A percentile compares a stretch with the other conserved stretches of the same genome.
phyloP scores from a whole-genome alignment of 2,113 vertebrate species.

The Parotia lawesii region DNA sequence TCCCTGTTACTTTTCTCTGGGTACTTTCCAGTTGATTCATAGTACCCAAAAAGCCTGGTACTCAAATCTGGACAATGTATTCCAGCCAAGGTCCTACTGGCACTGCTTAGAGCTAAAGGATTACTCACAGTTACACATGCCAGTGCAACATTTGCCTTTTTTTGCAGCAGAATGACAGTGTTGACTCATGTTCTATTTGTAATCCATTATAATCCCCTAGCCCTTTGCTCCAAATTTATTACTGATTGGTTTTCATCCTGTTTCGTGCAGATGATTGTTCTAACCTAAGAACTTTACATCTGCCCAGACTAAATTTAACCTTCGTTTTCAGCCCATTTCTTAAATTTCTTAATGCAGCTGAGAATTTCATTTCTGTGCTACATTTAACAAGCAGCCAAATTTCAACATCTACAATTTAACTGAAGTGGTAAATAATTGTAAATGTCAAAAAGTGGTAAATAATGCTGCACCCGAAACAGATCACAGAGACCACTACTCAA shows the following conservation, averaged over 20 bases:
- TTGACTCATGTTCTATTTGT: slow-evolving; percentile 39
- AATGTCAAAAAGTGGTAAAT: not conserved
- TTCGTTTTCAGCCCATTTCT: not conserved
- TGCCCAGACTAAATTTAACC: not conserved
- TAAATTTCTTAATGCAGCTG: not conserved
- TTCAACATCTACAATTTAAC: not conserved
- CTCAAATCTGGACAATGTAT: not conserved
- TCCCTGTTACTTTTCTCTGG: not conserved
- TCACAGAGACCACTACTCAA: not conserved
- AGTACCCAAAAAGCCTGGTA: not conserved
- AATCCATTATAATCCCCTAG: not conserved
- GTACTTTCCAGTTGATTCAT: not conserved
- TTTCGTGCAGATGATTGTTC: not conserved
- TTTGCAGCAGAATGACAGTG: not conserved
- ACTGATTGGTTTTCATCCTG: not conserved
- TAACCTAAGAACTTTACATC: not conserved
- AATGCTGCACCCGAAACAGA: not conserved
- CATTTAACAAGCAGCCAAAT: not conserved
- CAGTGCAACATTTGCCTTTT: slow-evolving; percentile 1
- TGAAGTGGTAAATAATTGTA: not conserved
- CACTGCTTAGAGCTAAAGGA: not conserved
- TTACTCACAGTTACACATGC: not conserved
- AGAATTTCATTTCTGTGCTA: not conserved
- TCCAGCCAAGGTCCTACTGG: slow-evolving; percentile 18
- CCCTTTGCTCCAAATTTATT: not conserved